Conservation (phyloP, 2,113 vertebrate genomes). For the Bothrops jararaca region DNA sequence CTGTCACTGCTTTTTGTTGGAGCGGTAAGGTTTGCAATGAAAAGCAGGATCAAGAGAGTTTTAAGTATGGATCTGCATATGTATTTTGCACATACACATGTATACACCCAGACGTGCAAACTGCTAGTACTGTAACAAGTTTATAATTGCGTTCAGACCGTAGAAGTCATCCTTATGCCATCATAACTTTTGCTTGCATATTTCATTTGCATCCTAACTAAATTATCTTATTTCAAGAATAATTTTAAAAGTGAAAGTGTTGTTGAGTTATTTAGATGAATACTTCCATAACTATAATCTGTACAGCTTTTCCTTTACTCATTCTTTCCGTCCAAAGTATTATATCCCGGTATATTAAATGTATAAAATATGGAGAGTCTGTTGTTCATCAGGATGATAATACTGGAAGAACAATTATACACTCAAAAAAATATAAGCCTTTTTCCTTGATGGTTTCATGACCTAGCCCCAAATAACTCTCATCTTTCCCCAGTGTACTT, state of each 20-base stretch:
- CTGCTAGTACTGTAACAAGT: conserved; percentile 21
- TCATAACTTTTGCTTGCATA: neutral
- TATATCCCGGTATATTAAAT: conserved; percentile 21
- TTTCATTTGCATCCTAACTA: neutral
- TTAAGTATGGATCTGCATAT: conserved; percentile 49
- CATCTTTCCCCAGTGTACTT: conserved; percentile 51
- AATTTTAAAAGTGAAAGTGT: conserved; percentile 4
- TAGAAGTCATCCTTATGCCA: neutral
- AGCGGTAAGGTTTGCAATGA: conserved; percentile 64
- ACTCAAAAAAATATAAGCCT: neutral
- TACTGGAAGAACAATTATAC: conserved; percentile 51
- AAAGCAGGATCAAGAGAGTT: conserved; percentile 61
- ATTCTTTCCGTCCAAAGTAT: conserved; percentile 12
- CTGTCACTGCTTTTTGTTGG: conserved; percentile 66
- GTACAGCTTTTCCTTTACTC: conserved; percentile 26
- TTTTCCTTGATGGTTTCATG: conserved; percentile 61
- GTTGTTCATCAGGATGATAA: conserved; percentile 45
- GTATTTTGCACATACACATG: neutral
- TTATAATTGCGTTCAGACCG: neutral
- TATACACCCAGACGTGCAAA: neutral
- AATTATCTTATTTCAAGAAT: neutral
- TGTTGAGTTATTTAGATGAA: conserved; percentile 5
- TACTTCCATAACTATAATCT: neutral
- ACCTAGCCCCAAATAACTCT: conserved; percentile 50
- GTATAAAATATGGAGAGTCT: conserved; percentile 47